phyloP scores from a whole-genome alignment of 1,140 invertebrate genomes.

The Steinernema feltiae region DNA sequence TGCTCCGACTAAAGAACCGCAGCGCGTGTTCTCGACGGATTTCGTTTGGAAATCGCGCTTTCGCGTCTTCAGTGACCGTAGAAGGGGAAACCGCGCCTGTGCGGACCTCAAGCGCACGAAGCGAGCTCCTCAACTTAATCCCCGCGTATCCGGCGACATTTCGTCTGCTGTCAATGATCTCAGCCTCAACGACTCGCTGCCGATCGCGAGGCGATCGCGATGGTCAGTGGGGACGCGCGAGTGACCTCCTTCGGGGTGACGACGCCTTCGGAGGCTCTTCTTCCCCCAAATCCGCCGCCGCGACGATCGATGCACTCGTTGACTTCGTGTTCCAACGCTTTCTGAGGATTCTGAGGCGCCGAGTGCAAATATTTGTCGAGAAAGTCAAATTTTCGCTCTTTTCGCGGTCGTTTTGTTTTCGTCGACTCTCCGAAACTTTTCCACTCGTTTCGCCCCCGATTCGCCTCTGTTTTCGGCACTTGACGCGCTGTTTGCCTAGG shows the following conservation, averaged over 20 bases:
- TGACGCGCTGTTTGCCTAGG: not conserved
- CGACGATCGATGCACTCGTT: not conserved
- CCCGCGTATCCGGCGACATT: no score
- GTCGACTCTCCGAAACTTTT: no score
- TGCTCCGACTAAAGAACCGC: not conserved
- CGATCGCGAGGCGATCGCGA: not conserved
- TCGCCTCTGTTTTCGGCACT: no score
- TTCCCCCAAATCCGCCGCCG: constrained; percentile 4
- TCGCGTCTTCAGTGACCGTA: no score
- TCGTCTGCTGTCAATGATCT: no score
- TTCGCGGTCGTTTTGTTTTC: not conserved
- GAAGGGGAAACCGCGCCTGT: no score
- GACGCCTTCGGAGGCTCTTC: not conserved
- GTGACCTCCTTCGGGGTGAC: not conserved
- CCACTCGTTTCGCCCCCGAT: no score
- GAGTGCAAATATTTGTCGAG: constrained; percentile 4
- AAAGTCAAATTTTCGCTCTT: not conserved
- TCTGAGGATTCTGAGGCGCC: not conserved
- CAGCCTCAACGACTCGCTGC: not conserved
- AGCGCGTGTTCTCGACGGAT: no score
- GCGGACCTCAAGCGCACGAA: no score
- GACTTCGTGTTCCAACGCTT: not conserved
- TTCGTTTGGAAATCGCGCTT: no score
- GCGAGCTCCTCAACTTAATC: no score
- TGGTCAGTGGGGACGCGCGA: not conserved